Base-by-base conservation (phyloP, 2,888 invertebrate species). In the Euplexia lucipara region DNA sequence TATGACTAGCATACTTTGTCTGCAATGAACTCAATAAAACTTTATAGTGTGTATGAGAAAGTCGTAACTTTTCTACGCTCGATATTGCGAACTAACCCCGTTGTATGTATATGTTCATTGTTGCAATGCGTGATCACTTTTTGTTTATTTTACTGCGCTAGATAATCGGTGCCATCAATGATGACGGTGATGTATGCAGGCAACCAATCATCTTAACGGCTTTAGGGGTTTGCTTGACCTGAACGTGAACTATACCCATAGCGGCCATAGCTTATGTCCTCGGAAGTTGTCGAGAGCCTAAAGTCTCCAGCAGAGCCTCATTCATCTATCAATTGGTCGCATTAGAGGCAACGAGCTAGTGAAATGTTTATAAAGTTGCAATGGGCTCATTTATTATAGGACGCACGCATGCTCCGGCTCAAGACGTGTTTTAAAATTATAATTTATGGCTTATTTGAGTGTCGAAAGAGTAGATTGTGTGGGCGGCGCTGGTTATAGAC, bases 361-460 rank as follows among this genome's bases (percentile, higher is more conserved):
- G 80, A 79, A 78, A 81, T 85, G 83, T 86, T 86, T 86, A 82
- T 84, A 71, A 78, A 75, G 79, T 82, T 75, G 83, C 83, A 79
- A 81, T 81, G 67, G 77, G 75, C 83, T 80, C 82, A 83, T 89
- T 89, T 83, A 87, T 87, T 86, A 85, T 77, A 75, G 75, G 68
- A 83, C 81, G 84, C 78, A 85, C 80, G 84, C 86, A 78, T 85
- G 86, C 87, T 78, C 88, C 60, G 68, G 67, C 66, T 45, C 68
- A 83, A 83, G 88, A 88, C 87, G 85, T 86, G 87, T 91, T 93
- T 92, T 90, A 89, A 92, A 93, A 92, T 93, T 91, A 92, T 93
- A 93, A 94, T 94, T 93, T 94, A 95, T 91, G 86, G 87, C 88
- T 92, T 90, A 90, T 91, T 91, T 88, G 88, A 88, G 91, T 94